These are phyloP conservation scores for Dermatemys mawii DNA, from an alignment of 2,113 vertebrate species.

Conservation along the genomic window DNA sequence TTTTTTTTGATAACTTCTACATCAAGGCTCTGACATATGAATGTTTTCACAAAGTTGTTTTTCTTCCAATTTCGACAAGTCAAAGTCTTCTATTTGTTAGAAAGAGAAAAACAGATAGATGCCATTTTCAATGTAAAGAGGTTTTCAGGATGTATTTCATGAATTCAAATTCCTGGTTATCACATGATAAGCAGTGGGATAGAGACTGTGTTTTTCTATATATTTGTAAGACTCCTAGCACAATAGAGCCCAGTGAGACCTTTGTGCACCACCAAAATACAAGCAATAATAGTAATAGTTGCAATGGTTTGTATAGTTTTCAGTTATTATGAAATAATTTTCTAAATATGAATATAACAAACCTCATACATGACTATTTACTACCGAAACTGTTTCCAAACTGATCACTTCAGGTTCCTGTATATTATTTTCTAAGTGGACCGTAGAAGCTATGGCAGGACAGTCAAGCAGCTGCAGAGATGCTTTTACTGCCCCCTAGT, in stretches of 20 bases:
- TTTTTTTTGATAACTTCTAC: not conserved
- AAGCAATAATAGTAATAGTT: not conserved
- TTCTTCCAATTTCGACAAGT: not conserved
- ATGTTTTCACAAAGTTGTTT: not conserved
- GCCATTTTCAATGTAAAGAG: not conserved
- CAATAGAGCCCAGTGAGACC: not conserved
- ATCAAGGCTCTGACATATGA: not conserved
- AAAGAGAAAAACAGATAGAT: not conserved
- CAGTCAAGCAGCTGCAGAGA: not conserved
- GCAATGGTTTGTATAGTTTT: not conserved
- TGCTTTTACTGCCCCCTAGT: slow-evolving; percentile 44
- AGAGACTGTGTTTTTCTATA: not conserved
- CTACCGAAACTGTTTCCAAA: slow-evolving; percentile 3
- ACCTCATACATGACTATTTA: not conserved
- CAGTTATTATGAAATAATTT: not conserved
- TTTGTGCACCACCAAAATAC: not conserved
- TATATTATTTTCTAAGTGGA: not conserved
- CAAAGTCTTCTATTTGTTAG: not conserved
- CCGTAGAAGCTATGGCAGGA: not conserved
- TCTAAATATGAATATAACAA: not conserved
- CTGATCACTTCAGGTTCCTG: not conserved
- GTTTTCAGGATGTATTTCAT: not conserved
- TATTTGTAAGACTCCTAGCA: not conserved
- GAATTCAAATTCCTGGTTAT: not conserved
- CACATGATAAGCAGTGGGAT: not conserved